Evolutionary conservation across 1,140 invertebrate species (phyloP).

Genomic region (Papilio polytes): DNA sequence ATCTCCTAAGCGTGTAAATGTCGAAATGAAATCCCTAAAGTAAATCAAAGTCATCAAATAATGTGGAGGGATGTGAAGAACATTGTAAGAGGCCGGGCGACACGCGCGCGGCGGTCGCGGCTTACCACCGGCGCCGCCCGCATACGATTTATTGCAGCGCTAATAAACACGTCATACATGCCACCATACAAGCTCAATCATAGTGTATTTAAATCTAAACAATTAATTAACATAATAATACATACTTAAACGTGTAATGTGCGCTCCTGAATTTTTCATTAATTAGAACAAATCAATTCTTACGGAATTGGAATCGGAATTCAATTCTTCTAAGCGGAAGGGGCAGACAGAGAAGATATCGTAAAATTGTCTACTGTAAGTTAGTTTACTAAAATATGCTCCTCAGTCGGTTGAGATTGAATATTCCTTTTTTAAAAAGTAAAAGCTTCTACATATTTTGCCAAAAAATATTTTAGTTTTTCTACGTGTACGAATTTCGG

Average conservation of each 20-base stretch:
- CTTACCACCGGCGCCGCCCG: slow-evolving; percentile 58
- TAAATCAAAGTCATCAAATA: slow-evolving; percentile 73
- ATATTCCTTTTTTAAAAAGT: too few species aligned
- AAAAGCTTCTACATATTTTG: slow-evolving; percentile 45
- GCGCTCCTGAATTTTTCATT: too few species aligned
- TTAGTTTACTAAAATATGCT: too few species aligned
- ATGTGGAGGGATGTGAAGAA: slow-evolving; percentile 65
- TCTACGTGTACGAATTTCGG: slow-evolving; percentile 70
- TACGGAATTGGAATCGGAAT: too few species aligned
- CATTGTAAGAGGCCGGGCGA: slow-evolving; percentile 66
- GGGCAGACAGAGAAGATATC: too few species aligned
- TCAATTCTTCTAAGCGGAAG: too few species aligned
- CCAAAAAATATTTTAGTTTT: slow-evolving; percentile 71
- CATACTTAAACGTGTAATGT: background rate
- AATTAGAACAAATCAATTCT: too few species aligned
- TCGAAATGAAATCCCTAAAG: slow-evolving; percentile 61
- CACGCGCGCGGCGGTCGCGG: slow-evolving; percentile 70
- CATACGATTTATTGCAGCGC: slow-evolving; percentile 60
- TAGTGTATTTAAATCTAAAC: too few species aligned
- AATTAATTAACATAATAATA: background rate
- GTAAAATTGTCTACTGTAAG: too few species aligned
- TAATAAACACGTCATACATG: slow-evolving; percentile 76
- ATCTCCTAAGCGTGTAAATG: slow-evolving; percentile 27
- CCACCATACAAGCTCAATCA: background rate
- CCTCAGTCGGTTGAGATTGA: too few species aligned